Evolutionary conservation across 2,888 invertebrate species (phyloP).

Genomic region (Drosophila bunnanda): DNA sequence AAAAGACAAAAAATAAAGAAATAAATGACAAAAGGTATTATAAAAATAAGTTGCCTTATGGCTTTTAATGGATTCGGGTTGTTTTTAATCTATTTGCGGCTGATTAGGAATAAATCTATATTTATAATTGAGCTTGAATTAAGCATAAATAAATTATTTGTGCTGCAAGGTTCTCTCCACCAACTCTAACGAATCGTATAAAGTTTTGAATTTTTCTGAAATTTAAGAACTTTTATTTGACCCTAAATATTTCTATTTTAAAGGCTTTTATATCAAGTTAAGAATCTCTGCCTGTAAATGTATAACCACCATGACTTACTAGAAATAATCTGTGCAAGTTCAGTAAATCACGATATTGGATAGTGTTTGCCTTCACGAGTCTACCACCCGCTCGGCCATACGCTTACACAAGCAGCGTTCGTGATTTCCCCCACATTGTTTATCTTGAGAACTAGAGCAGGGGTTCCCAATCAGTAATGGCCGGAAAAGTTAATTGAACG

Average conservation of each 20-base stretch:
- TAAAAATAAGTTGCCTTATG: constrained; percentile 15
- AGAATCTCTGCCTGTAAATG: not conserved
- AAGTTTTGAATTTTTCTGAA: too few species aligned
- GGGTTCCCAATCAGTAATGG: constrained; percentile 35
- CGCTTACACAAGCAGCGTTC: constrained; percentile 35
- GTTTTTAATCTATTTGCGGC: not conserved
- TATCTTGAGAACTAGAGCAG: constrained; percentile 25
- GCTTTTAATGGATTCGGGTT: not conserved
- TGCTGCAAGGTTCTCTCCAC: too few species aligned
- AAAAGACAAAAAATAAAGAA: constrained; percentile 52
- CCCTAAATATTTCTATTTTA: not conserved
- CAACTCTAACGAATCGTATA: too few species aligned
- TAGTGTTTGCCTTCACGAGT: constrained; percentile 38
- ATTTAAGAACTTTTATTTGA: too few species aligned
- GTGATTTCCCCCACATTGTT: constrained; percentile 50
- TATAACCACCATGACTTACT: not conserved
- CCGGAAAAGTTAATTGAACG: constrained; percentile 33
- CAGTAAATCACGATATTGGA: constrained; percentile 31
- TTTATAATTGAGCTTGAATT: not conserved
- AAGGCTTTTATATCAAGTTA: not conserved
- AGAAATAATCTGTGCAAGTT: not conserved
- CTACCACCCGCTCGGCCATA: constrained; percentile 39
- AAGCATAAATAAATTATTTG: too few species aligned
- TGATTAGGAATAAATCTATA: not conserved
- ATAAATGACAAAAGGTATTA: constrained; percentile 72